Evolutionary conservation across 2,113 vertebrate species (phyloP).

Genomic region (Perca fluviatilis): DNA sequence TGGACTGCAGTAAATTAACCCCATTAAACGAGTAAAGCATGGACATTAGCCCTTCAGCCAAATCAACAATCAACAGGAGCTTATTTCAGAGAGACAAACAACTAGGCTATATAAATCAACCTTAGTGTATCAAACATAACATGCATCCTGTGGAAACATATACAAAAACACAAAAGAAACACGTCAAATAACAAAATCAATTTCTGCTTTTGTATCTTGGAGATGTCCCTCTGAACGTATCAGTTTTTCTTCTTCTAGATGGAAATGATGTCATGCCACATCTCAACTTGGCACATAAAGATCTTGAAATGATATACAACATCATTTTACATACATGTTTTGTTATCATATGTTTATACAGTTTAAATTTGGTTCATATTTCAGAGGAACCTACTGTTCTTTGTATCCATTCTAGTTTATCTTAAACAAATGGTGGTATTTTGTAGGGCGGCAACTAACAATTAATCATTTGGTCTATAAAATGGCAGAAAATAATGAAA

Average conservation of each 20-base stretch:
- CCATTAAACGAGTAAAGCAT: conserved; percentile 33
- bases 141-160: not conserved
- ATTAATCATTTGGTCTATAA: not conserved
- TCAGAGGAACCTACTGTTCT: not conserved
- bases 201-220: not conserved
- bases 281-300: not conserved
- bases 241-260: not conserved
- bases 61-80: conserved; percentile 11
- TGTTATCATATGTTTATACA: not conserved
- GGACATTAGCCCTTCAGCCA: conserved; percentile 20
- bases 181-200: not conserved
- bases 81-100: not conserved
- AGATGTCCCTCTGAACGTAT: not conserved
- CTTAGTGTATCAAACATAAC: not conserved
- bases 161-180: too few relatives aligned
- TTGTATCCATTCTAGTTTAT: not conserved
- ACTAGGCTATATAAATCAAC: not conserved
- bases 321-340: not conserved
- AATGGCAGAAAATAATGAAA: not conserved
- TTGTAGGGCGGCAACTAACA: not conserved
- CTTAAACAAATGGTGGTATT: not conserved
- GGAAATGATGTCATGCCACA: not conserved
- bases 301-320: not conserved
- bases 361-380: not conserved
- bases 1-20: conserved; percentile 9